phyloP scores from a whole-genome alignment of 2,797 vertebrate species.

The Labeo calbasu region DNA sequence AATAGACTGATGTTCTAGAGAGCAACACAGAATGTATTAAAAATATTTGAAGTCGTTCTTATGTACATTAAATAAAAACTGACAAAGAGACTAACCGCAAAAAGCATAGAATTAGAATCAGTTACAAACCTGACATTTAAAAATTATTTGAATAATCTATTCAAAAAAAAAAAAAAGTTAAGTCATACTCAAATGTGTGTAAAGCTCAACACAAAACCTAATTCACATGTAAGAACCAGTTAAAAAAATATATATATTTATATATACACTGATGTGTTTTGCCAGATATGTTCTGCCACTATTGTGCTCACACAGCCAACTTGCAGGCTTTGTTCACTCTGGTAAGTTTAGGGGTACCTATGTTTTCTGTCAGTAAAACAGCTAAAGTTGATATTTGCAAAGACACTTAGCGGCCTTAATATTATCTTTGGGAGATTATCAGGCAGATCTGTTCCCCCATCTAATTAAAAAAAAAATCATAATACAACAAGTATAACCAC shows the following conservation, averaged over 20 bases:
- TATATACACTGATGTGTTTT: background rate
- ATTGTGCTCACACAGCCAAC: constrained; percentile 16
- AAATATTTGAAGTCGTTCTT: background rate
- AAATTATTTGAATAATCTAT: background rate
- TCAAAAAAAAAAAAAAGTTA: background rate
- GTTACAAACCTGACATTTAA: background rate
- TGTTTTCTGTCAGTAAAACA: background rate
- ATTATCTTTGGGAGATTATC: background rate
- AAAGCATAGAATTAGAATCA: background rate
- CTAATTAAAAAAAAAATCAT: background rate
- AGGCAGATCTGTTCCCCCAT: background rate
- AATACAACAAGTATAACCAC: background rate
- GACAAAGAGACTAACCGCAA: background rate
- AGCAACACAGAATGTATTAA: background rate
- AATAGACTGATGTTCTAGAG: constrained; percentile 84
- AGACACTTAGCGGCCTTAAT: background rate
- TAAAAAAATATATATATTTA: too few relatives aligned
- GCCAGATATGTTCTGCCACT: background rate
- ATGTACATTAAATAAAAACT: background rate
- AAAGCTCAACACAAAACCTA: background rate
- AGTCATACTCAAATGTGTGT: background rate
- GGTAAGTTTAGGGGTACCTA: background rate
- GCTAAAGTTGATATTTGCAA: constrained; percentile 1
- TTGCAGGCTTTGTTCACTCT: constrained; percentile 32
- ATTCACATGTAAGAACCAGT: constrained; percentile 3